Evolutionary conservation across 2,888 invertebrate species (phyloP).

Genomic region (Capitulum mitella): DNA sequence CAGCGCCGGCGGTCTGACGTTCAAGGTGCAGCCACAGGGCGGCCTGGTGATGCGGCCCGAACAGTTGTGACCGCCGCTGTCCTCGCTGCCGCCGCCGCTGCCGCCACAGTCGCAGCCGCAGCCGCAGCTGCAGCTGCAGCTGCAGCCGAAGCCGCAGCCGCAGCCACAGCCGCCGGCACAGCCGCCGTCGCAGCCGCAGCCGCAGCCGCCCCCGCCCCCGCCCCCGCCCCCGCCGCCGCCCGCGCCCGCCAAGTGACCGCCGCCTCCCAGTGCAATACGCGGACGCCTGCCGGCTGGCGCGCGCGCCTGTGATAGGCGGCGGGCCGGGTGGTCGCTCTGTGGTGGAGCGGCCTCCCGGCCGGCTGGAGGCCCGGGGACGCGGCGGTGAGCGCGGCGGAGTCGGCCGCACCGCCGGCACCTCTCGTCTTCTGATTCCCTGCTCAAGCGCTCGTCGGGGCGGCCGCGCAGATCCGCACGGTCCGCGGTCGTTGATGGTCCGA

Average conservation of each 20-base stretch:
- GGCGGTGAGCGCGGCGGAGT: not conserved
- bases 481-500: too few relatives aligned
- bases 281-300: not conserved
- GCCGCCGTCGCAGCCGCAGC: too few relatives aligned
- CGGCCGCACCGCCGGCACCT: not conserved
- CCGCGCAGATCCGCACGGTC: too few relatives aligned
- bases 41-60: slow-evolving; percentile 17
- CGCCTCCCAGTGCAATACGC: slow-evolving; percentile 3
- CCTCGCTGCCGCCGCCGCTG: not conserved
- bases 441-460: not conserved
- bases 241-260: not conserved
- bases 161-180: not conserved
- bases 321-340: too few relatives aligned
- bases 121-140: not conserved
- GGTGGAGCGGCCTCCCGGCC: not conserved
- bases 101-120: not conserved
- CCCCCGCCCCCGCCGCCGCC: not conserved
- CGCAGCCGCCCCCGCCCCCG: not conserved
- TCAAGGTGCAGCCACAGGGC: slow-evolving; percentile 15
- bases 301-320: slow-evolving; percentile 1
- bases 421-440: not conserved
- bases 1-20: slow-evolving; percentile 1
- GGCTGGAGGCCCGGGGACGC: too few relatives aligned
- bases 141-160: not conserved
- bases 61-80: not conserved